Evolutionary conservation across 2,888 invertebrate species (phyloP).

Genomic region (Brachyopa scutellaris): DNA sequence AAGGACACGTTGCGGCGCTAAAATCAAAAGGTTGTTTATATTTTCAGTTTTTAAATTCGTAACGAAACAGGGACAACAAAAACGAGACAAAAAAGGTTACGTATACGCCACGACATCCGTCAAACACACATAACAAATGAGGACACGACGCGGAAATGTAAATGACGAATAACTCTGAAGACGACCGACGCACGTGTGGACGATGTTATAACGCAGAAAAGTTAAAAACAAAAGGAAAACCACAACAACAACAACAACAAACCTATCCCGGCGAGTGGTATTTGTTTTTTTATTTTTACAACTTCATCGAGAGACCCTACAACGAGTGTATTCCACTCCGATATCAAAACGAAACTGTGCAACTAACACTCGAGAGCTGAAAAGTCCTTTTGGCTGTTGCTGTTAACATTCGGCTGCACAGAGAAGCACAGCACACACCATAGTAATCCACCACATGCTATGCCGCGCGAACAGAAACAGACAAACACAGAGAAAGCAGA

Average conservation of each 20-base stretch:
- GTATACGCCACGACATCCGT: slow-evolving; percentile 49
- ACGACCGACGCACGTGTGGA: slow-evolving; percentile 2
- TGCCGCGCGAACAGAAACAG: slow-evolving; percentile 39
- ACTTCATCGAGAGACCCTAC: slow-evolving; percentile 1
- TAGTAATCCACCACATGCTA: slow-evolving; percentile 28
- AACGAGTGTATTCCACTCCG: slow-evolving; percentile 42
- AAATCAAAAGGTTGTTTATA: slow-evolving; percentile 38
- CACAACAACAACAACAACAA: background rate
- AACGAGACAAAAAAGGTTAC: slow-evolving; percentile 22
- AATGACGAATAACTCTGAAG: slow-evolving; percentile 23
- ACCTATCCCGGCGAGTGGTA: slow-evolving; percentile 12
- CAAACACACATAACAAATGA: slow-evolving; percentile 24
- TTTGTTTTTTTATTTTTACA: slow-evolving; percentile 19
- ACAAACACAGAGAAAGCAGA: slow-evolving; percentile 33
- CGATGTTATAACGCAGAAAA: slow-evolving; percentile 11
- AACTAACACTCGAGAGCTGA: slow-evolving; percentile 50
- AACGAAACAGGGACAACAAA: background rate
- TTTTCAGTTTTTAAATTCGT: slow-evolving; percentile 38
- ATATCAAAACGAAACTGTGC: slow-evolving; percentile 58
- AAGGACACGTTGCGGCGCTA: slow-evolving; percentile 14
- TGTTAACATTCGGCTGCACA: slow-evolving; percentile 32
- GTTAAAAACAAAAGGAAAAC: background rate
- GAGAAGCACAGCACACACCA: slow-evolving; percentile 30
- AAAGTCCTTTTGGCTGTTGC: slow-evolving; percentile 44
- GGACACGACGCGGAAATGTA: slow-evolving; percentile 24